These are phyloP conservation scores for Australoheros scitulus DNA, from an alignment of 2,113 vertebrate species.

Conservation along the genomic window DNA sequence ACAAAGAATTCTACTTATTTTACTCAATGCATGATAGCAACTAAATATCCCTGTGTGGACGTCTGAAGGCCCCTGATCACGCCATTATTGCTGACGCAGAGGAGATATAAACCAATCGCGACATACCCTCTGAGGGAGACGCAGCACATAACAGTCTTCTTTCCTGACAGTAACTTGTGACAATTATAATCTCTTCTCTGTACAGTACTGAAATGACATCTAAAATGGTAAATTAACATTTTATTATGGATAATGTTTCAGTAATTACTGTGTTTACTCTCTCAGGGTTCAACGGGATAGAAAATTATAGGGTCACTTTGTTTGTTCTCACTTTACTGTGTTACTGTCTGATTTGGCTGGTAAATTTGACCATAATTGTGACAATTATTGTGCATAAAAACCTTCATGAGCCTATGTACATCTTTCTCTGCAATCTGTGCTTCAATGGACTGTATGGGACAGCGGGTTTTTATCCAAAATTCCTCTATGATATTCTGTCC, in stretches of 20 bases:
- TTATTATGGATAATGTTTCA: conserved; percentile 47
- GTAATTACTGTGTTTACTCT: conserved; percentile 38
- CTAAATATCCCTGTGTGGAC: too few species aligned
- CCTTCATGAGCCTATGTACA: too few species aligned
- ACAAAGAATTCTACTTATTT: too few species aligned
- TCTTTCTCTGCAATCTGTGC: conserved; percentile 37
- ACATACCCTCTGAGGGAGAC: too few species aligned
- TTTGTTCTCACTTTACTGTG: conserved; percentile 46
- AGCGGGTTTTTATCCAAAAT: conserved; percentile 10
- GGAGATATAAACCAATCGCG: too few species aligned
- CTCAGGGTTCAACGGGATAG: conserved; percentile 22
- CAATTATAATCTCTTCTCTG: background rate
- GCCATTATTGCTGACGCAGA: too few species aligned
- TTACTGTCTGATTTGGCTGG: conserved; percentile 52
- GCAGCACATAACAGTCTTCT: too few species aligned
- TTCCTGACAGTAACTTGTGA: background rate
- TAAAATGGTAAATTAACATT: background rate
- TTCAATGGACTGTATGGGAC: background rate
- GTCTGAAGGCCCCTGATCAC: too few species aligned
- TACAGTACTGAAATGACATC: too few species aligned
- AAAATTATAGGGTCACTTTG: conserved; percentile 15
- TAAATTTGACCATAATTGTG: conserved; percentile 42
- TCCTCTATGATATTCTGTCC: conserved; percentile 47
- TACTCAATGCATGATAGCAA: too few species aligned
- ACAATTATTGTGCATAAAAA: too few species aligned